phyloP scores from a whole-genome alignment of 2,888 invertebrate species.

The Temnothorax unifasciatus region DNA sequence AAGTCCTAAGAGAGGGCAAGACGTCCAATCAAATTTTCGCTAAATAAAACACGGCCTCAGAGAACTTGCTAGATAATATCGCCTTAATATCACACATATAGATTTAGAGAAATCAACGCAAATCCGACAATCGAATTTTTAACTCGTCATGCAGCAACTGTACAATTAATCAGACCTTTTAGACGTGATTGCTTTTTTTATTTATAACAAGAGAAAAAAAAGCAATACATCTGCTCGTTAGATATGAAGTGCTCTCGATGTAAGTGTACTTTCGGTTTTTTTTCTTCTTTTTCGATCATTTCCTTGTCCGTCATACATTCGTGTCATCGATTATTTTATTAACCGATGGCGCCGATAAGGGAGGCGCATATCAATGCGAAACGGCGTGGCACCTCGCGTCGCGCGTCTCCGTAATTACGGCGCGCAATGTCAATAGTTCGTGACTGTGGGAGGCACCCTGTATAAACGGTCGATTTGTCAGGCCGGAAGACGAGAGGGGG shows the following conservation, averaged over 20 bases:
- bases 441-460: conserved; percentile 62
- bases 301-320: conserved; percentile 18
- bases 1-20: background rate
- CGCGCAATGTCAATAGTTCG: conserved; percentile 52
- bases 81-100: background rate
- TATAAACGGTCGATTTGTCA: conserved; percentile 74
- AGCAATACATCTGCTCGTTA: background rate
- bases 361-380: conserved; percentile 42
- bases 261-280: background rate
- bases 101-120: conserved; percentile 1
- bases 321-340: conserved; percentile 51
- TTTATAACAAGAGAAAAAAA: background rate
- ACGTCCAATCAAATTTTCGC: conserved; percentile 26
- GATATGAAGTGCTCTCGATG: background rate
- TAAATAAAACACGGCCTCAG: conserved; percentile 24
- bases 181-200: background rate
- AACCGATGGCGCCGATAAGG: conserved; percentile 18
- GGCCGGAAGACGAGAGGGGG: conserved; percentile 61
- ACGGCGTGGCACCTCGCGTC: conserved; percentile 2
- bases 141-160: background rate
- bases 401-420: conserved; percentile 46
- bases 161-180: background rate
- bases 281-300: background rate
- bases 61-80: conserved; percentile 12
- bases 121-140: conserved; percentile 23